Percentiles rank a stretch among this genome's conserved stretches.
phyloP scores from a whole-genome alignment of 2,888 invertebrate species.

The Bombylius major region DNA sequence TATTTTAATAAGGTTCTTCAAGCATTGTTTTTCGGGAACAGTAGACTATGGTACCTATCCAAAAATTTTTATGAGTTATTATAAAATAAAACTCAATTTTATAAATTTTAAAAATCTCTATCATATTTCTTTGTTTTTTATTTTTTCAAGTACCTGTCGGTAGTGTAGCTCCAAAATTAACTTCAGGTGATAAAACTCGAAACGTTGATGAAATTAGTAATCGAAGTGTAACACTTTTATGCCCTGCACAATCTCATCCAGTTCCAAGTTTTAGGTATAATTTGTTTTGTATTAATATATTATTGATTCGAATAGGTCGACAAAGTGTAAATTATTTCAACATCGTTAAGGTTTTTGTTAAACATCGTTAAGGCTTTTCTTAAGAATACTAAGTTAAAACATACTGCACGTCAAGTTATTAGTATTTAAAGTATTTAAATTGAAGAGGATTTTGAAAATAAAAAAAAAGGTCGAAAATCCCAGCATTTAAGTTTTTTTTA shows the following conservation, averaged over 20 bases:
- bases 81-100: no score
- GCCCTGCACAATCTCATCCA: conserved; percentile 61
- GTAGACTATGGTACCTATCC: no score
- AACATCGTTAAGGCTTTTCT: no score
- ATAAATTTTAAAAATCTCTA: no score
- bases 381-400: no score
- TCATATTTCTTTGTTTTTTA: background rate
- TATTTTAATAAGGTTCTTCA: conserved; percentile 19
- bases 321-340: no score
- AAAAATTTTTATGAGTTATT: no score
- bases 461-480: background rate
- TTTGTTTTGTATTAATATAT: background rate
- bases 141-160: conserved; percentile 38
- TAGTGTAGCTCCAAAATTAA: conserved; percentile 46
- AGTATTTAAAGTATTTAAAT: no score
- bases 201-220: conserved; percentile 41
- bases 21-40: no score
- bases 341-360: no score
- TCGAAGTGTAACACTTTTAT: conserved; percentile 49
- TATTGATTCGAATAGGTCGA: background rate
- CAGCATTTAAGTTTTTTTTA: background rate
- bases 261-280: conserved; percentile 55
- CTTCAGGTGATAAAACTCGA: conserved; percentile 41
- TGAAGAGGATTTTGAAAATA: no score
- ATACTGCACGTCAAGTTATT: no score